A percentile compares a stretch with the other conserved stretches of the same genome.
Conservation (phyloP, 1,140 invertebrate genomes). For the Zaprionus nigranus region DNA sequence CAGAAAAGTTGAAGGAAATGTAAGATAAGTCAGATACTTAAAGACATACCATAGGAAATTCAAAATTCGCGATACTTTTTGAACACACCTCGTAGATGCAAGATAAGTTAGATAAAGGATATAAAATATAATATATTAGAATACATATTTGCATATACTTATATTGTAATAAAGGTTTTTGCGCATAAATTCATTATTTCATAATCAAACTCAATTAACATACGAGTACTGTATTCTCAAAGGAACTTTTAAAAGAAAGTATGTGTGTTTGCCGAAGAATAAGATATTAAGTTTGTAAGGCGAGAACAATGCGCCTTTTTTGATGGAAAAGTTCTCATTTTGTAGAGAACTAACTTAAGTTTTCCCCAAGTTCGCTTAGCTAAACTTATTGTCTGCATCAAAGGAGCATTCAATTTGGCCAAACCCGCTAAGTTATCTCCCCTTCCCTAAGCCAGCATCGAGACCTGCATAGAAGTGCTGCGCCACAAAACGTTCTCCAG, state of each 20-base stretch:
- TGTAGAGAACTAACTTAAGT: slow-evolving; percentile 16
- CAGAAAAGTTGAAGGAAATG: too few species aligned
- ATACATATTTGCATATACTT: background rate
- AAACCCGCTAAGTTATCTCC: slow-evolving; percentile 34
- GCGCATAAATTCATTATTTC: background rate
- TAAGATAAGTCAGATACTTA: too few species aligned
- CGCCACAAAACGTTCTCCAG: slow-evolving; percentile 43
- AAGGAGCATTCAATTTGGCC: slow-evolving; percentile 53
- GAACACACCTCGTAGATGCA: too few species aligned
- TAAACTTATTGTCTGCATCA: slow-evolving; percentile 32
- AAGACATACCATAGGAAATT: too few species aligned
- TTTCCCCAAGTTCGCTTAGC: slow-evolving; percentile 27
- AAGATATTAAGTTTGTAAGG: too few species aligned
- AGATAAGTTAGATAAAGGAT: too few species aligned
- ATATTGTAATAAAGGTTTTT: background rate
- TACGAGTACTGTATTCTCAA: too few species aligned
- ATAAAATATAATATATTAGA: too few species aligned
- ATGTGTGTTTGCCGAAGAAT: too few species aligned
- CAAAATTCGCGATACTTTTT: too few species aligned
- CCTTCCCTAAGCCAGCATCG: slow-evolving; percentile 37
- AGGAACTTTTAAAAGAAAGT: too few species aligned
- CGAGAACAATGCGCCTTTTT: background rate
- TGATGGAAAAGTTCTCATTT: background rate
- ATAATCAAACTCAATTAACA: background rate
- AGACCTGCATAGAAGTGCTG: slow-evolving; percentile 42